A percentile compares a stretch with the other conserved stretches of the same genome.
These are phyloP conservation scores for Eristalinus aeneus DNA, from an alignment of 2,888 invertebrate species.

Conservation along the genomic window DNA sequence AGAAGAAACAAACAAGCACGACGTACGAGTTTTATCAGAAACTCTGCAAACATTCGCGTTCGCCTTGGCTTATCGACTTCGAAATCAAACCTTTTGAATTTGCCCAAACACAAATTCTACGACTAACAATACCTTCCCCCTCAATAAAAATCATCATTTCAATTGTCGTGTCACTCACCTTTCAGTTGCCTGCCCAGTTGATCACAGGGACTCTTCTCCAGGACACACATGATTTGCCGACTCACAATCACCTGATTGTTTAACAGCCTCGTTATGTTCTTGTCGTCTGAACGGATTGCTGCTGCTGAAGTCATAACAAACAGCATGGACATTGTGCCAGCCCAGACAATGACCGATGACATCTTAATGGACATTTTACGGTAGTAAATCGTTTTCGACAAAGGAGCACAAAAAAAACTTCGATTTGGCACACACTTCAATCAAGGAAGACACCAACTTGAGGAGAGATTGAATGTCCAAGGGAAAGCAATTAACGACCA, in stretches of 20 bases:
- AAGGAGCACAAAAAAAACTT: not conserved
- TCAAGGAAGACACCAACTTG: not conserved
- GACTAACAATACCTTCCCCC: not conserved
- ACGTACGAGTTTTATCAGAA: too few relatives aligned
- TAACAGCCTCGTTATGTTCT: constrained; percentile 77
- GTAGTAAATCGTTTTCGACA: not conserved
- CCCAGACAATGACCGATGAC: constrained; percentile 67
- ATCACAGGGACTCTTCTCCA: constrained; percentile 84
- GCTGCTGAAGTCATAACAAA: constrained; percentile 65
- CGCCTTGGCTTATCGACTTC: too few relatives aligned
- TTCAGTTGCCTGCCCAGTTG: constrained; percentile 83
- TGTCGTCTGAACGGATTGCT: constrained; percentile 75
- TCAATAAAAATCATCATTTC: not conserved
- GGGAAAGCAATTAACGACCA: constrained; percentile 20
- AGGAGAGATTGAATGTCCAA: not conserved
- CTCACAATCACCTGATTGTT: constrained; percentile 80
- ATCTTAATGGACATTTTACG: constrained; percentile 71
- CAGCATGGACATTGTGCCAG: constrained; percentile 64
- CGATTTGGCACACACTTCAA: not conserved
- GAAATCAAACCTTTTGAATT: too few relatives aligned
- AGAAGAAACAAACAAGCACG: too few relatives aligned
- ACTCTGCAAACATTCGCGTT: too few relatives aligned
- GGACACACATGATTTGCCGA: constrained; percentile 83
- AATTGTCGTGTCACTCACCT: constrained; percentile 80
- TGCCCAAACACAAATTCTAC: too few relatives aligned